phyloP scores from a whole-genome alignment of 2,113 vertebrate genomes.

The Gracilinanus agilis region DNA sequence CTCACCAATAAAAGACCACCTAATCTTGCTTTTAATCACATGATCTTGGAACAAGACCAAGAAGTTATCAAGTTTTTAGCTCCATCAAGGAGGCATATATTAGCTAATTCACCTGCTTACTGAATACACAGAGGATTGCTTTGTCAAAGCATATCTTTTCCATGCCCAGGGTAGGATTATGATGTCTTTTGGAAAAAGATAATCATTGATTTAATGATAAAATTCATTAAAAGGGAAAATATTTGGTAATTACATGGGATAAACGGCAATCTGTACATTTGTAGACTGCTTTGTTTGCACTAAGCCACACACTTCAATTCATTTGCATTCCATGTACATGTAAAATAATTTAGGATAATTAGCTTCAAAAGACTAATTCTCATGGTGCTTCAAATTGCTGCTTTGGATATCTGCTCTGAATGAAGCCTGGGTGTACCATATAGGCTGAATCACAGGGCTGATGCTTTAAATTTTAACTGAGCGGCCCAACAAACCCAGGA shows the following conservation, averaged over 20 bases:
- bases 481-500: background rate
- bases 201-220: slow-evolving; percentile 3
- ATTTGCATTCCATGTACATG: slow-evolving; percentile 8
- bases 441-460: background rate
- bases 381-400: background rate
- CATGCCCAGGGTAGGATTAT: background rate
- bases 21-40: background rate
- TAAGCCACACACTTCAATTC: background rate
- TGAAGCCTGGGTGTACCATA: background rate
- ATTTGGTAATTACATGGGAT: background rate
- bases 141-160: background rate
- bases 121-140: background rate
- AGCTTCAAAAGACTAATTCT: background rate
- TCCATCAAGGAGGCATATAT: background rate
- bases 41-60: background rate
- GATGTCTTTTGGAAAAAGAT: background rate
- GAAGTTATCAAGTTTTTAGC: background rate
- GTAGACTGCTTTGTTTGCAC: background rate
- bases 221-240: background rate
- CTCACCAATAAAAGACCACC: background rate
- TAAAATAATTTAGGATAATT: slow-evolving; percentile 3
- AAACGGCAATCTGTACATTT: background rate
- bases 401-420: background rate
- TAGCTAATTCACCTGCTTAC: background rate
- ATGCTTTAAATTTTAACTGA: background rate